A percentile compares a stretch with the other conserved stretches of the same genome.
phyloP scores from a whole-genome alignment of 2,797 vertebrate genomes.

The Propithecus perrieri region DNA sequence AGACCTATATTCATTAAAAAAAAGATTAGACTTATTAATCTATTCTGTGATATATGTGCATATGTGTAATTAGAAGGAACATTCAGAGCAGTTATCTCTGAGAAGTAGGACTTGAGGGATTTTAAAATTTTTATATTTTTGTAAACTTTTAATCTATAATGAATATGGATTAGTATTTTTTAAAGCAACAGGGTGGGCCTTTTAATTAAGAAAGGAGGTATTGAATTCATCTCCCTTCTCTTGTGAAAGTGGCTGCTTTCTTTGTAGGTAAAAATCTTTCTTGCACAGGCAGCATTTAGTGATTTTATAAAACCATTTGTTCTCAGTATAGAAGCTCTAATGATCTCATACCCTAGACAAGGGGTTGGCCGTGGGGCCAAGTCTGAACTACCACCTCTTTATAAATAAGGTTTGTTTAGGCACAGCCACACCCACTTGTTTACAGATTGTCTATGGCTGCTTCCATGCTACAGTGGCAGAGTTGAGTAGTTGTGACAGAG shows the following conservation, averaged over 20 bases:
- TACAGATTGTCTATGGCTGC: background rate
- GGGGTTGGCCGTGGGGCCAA: background rate
- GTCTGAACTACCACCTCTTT: background rate
- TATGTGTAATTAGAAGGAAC: background rate
- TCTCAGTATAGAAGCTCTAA: conserved; percentile 19
- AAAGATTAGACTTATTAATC: background rate
- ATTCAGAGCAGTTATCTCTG: background rate
- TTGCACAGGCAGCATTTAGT: conserved; percentile 8
- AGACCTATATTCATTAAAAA: background rate
- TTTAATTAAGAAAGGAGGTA: conserved; percentile 12
- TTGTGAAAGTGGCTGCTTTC: conserved; percentile 48
- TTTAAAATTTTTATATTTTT: conserved; percentile 22
- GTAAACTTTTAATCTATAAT: conserved; percentile 19
- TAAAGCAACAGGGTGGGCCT: conserved; percentile 21
- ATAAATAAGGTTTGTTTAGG: background rate
- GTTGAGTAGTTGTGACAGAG: background rate
- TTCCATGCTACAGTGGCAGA: background rate
- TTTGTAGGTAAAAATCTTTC: conserved; percentile 33
- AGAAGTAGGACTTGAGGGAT: background rate
- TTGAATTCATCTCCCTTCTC: background rate
- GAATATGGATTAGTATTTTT: background rate
- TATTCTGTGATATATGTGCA: background rate
- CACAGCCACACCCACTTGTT: background rate
- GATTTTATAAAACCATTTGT: conserved; percentile 23
- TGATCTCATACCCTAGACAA: background rate